Evolutionary conservation across 2,113 vertebrate species (phyloP).

Genomic region (Xyrauchen texanus): DNA sequence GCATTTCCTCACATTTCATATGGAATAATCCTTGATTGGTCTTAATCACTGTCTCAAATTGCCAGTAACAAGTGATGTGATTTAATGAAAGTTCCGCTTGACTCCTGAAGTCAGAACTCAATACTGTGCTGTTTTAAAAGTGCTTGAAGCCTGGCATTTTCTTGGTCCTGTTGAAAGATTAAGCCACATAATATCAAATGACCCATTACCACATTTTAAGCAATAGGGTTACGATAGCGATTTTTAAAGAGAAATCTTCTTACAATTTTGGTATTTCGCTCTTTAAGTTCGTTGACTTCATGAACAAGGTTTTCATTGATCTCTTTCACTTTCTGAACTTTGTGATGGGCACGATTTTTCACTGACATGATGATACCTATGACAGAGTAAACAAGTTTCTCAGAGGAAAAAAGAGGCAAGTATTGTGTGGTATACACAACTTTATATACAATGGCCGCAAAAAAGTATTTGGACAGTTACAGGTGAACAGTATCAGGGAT

Average conservation of each 20-base stretch:
- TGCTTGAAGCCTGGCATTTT: conserved; percentile 81
- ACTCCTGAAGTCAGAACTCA: conserved; percentile 40
- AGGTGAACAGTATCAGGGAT: too few relatives aligned
- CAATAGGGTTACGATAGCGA: not conserved
- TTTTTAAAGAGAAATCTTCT: conserved; percentile 34
- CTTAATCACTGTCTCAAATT: not conserved
- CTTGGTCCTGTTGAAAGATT: conserved; percentile 78
- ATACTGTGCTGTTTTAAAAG: conserved; percentile 79
- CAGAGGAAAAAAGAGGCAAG: too few relatives aligned
- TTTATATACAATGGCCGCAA: too few relatives aligned
- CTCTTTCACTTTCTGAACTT: conserved; percentile 82
- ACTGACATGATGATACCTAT: conserved; percentile 90
- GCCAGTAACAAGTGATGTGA: not conserved
- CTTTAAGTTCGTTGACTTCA: conserved; percentile 83
- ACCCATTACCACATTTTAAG: too few relatives aligned
- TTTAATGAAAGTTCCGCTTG: not conserved
- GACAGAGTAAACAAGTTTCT: conserved; percentile 33
- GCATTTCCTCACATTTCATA: conserved; percentile 9
- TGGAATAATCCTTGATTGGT: not conserved
- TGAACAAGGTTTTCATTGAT: conserved; percentile 82
- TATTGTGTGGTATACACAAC: too few relatives aligned
- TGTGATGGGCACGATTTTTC: conserved; percentile 85
- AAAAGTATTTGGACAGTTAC: too few relatives aligned
- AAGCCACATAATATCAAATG: not conserved
- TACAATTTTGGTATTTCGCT: conserved; percentile 82